phyloP scores from a whole-genome alignment of 2,113 vertebrate species.

The Chionodraco myersi region DNA sequence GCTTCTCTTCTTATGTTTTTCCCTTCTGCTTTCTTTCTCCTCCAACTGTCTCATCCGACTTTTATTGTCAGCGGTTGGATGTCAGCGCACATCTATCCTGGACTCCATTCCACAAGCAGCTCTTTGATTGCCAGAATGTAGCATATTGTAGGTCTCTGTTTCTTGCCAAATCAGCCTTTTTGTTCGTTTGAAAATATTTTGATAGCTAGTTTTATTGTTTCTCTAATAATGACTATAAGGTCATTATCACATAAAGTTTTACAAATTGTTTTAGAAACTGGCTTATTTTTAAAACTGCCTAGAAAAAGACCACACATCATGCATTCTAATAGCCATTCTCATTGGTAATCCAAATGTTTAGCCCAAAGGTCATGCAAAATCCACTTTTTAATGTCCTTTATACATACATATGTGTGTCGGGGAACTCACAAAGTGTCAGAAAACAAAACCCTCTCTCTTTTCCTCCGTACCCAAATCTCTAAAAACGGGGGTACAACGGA shows the following conservation, averaged over 20 bases:
- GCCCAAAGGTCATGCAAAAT: too few species aligned
- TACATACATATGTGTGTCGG: too few species aligned
- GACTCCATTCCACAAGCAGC: constrained; percentile 31
- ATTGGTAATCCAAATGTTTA: background rate
- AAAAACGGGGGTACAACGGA: too few species aligned
- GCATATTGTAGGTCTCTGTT: background rate
- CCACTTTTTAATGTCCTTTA: too few species aligned
- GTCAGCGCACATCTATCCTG: constrained; percentile 31
- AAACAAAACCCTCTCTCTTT: too few species aligned
- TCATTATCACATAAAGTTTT: background rate
- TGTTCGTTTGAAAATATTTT: constrained; percentile 8
- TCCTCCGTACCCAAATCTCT: too few species aligned
- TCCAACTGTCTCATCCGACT: constrained; percentile 52
- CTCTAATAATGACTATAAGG: background rate
- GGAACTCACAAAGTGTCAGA: too few species aligned
- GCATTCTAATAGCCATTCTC: background rate
- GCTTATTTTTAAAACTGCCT: background rate
- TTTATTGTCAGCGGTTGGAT: constrained; percentile 52
- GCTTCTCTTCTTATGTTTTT: constrained; percentile 45
- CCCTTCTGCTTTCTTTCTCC: constrained; percentile 29
- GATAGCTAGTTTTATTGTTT: constrained; percentile 1
- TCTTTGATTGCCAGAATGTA: constrained; percentile 43
- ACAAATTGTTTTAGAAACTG: background rate
- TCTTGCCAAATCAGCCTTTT: constrained; percentile 27
- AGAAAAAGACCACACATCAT: background rate